A percentile compares a stretch with the other conserved stretches of the same genome.
Conservation (phyloP, 2,888 invertebrate species). For the Atrina japonica region DNA sequence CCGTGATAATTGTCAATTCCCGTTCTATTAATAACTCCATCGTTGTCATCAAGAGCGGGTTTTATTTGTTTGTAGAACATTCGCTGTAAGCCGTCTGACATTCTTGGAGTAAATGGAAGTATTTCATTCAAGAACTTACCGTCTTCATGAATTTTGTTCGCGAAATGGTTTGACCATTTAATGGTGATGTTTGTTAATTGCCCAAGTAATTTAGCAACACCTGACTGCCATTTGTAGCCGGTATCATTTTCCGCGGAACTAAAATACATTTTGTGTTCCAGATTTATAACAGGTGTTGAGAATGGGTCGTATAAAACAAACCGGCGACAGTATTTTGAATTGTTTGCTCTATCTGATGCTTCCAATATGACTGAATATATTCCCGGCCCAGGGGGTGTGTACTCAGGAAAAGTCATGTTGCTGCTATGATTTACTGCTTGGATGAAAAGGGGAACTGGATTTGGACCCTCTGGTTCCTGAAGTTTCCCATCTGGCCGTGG, state of each 20-base stretch:
- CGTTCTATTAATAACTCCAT: constrained; percentile 34
- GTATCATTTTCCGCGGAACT: constrained; percentile 47
- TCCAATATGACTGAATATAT: constrained; percentile 59
- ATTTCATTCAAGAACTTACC: constrained; percentile 46
- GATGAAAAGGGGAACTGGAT: constrained; percentile 30
- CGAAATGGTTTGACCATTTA: constrained; percentile 50
- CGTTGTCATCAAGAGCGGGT: constrained; percentile 41
- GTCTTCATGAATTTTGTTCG: constrained; percentile 51
- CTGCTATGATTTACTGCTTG: constrained; percentile 24
- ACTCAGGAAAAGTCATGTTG: constrained; percentile 5
- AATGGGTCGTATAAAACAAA: constrained; percentile 54
- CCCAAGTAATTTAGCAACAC: constrained; percentile 2
- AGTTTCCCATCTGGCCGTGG: constrained; percentile 27
- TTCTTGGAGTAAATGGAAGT: constrained; percentile 44
- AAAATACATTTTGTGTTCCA: constrained; percentile 35
- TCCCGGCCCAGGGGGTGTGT: constrained; percentile 49
- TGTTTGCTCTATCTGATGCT: constrained; percentile 59
- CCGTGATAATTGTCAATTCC: constrained; percentile 38
- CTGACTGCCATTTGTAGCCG: constrained; percentile 54
- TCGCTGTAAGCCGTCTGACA: constrained; percentile 13
- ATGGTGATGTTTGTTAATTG: constrained; percentile 30
- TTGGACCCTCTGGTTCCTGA: constrained; percentile 27
- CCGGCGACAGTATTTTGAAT: constrained; percentile 53
- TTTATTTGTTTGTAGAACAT: constrained; percentile 6
- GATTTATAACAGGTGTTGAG: constrained; percentile 43